Base-by-base conservation (phyloP, 2,797 vertebrate genomes). In the Ispidina lecontei region DNA sequence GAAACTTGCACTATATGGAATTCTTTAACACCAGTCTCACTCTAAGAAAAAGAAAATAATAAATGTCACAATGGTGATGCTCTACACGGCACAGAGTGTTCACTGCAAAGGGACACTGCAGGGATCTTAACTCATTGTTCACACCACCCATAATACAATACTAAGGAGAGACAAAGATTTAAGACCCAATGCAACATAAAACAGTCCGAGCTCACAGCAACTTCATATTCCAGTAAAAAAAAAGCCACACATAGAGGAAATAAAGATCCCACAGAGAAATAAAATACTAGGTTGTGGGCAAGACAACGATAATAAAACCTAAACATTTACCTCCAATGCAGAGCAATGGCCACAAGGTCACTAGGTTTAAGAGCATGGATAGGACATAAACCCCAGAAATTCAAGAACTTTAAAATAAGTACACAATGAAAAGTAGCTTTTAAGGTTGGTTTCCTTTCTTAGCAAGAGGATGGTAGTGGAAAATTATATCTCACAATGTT, bases 1-100 rank as follows among this genome's bases (percentile, higher is more conserved):
- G 99, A 99, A 91, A 99, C 98, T 97, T 99, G 99, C n/a, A 99
- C 97, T 81, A 99, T 98, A 94, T 99, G 99, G 89, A 99, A 99
- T 94, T 99, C 99, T 26, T 99, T 98, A 70, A 99, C 98, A 1
- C 98, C 98, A 72, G 98, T 98, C 97, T 99, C 99, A 97, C 98
- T 99, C 99, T 99, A 92, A 55, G 49, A 10, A 51, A 52, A 51
- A 51, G 10, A 51, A 29, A 29, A 17, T 9, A 15, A 5, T 26
- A 67, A 26, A 76, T 75, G 76, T 11, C 70, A 78, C 15, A 81
- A 13, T 0, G 55, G 5, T 35, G 31, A 65, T 35, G 26, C 52
- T 72, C 31, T 59, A 33, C 31, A 64, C 12, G 1, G 1, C 56
- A 73, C 4, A 31, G 75, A 58, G 16, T 8, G 25, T 41, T 71